Base-by-base conservation (phyloP, 2,797 vertebrate species). In the Typhlichthys eigenmanni region DNA sequence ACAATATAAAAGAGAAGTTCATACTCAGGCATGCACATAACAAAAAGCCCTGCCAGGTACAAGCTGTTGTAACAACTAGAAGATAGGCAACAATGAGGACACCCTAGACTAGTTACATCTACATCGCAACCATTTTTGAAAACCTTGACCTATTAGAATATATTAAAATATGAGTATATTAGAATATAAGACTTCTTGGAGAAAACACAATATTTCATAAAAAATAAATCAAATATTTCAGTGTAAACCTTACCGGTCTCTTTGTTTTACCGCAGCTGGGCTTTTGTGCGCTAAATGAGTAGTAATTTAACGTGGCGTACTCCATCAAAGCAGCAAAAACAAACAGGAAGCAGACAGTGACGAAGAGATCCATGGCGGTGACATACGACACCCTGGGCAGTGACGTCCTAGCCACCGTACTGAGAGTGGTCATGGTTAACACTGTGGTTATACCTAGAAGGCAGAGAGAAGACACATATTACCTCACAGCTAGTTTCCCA, bases 241-340 rank as follows among this genome's bases (percentile, higher is more conserved):
- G 14, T 10, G 13, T 8, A 11, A 17, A 62, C 19, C 84, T 73
- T 68, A 90, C 89, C 71, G 92, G 87, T 85, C 94, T 90, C 81
- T 94, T 96, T n/a, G 92, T 93, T 79, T 95, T 94, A 32, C 87
- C 85, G 84, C 89, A 90, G 56, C 84, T 62, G 12, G 93, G 94
- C 74, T 92, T 93, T 34, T 86, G 88, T 55, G 91, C 83, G 4
- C 94, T 95, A 84, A 89, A 77, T 0, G 96, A 96, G 71, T 95
- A 98, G 83, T 96, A 98, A 86, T 98, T 98, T 66, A 98, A 93
- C 0, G 95, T 94, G 38, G 97, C 97, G 0, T 98, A 98, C 88
- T 98, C 97, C 96, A 98, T 98, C 73, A 98, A 86, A 47, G 97
- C 96, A 13, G 96, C 97, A n/a, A 98, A 98, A 69, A 98, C 97